phyloP scores from a whole-genome alignment of 2,797 vertebrate genomes.

The Crypturellus tataupa region DNA sequence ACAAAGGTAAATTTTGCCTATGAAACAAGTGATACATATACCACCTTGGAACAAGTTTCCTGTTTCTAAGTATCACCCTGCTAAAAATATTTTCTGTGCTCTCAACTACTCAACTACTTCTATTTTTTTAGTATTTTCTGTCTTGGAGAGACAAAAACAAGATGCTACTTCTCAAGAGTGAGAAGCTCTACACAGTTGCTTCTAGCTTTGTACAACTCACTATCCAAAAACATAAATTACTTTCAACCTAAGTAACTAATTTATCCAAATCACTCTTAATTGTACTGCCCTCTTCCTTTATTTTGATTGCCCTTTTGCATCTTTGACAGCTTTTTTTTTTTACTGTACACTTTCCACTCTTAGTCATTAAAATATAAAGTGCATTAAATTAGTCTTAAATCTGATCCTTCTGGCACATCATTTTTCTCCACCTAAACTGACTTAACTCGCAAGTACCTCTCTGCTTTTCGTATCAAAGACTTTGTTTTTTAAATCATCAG shows the following conservation, averaged over 20 bases:
- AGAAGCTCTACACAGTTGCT: not conserved
- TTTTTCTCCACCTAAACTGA: not conserved
- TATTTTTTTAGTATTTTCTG: not conserved
- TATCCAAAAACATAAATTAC: not conserved
- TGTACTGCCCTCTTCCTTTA: not conserved
- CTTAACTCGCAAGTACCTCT: not conserved
- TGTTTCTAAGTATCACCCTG: not conserved
- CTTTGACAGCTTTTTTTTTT: not conserved
- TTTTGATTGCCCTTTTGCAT: not conserved
- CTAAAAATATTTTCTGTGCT: not conserved
- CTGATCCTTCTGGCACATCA: not conserved
- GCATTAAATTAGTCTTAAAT: not conserved
- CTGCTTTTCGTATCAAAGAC: not conserved
- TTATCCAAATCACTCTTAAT: not conserved
- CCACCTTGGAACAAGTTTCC: not conserved
- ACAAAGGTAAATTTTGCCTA: not conserved
- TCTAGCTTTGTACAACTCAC: not conserved
- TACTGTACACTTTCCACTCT: not conserved
- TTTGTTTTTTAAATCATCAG: not conserved
- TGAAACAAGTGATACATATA: constrained; percentile 16
- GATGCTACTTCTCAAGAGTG: not conserved
- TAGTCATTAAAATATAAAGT: not conserved
- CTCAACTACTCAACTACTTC: not conserved
- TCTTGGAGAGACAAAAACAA: not conserved
- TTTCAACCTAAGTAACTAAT: not conserved